Evolutionary conservation across 2,113 vertebrate species (phyloP).

Genomic region (Notothenia coriiceps): DNA sequence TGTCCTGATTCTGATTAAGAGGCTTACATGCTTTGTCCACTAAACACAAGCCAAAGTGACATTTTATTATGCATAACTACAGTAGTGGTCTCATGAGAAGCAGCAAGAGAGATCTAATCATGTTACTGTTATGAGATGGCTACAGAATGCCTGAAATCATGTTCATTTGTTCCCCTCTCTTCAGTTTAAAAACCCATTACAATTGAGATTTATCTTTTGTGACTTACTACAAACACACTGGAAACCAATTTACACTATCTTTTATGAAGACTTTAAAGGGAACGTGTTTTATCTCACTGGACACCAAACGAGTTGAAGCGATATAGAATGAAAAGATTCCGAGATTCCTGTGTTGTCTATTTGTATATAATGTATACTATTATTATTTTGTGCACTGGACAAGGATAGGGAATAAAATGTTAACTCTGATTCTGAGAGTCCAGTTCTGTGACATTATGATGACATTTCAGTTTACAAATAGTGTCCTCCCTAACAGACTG

Average conservation of each 20-base stretch:
- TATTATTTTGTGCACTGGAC: neutral
- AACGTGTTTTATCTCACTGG: conserved; percentile 12
- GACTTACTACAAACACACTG: neutral
- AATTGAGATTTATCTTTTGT: conserved; percentile 5
- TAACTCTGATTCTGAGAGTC: conserved; percentile 28
- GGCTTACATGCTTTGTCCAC: conserved; percentile 11
- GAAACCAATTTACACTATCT: neutral
- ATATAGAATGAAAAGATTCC: neutral
- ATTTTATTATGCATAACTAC: neutral
- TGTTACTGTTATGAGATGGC: neutral
- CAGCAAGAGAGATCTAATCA: neutral
- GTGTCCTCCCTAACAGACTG: conserved; percentile 40
- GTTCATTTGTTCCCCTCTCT: neutral
- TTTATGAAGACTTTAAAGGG: conserved; percentile 9
- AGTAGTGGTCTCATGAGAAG: neutral
- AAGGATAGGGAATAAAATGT: conserved; percentile 38
- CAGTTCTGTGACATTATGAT: conserved; percentile 39
- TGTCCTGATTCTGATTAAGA: conserved; percentile 22
- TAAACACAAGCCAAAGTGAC: neutral
- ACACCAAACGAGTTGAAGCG: conserved; percentile 13
- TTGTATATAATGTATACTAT: neutral
- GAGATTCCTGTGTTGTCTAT: conserved; percentile 11
- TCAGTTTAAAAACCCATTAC: neutral
- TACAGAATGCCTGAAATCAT: neutral
- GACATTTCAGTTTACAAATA: conserved; percentile 47